Conservation (phyloP, 2,888 invertebrate species). For the Nebria brevicollis region DNA sequence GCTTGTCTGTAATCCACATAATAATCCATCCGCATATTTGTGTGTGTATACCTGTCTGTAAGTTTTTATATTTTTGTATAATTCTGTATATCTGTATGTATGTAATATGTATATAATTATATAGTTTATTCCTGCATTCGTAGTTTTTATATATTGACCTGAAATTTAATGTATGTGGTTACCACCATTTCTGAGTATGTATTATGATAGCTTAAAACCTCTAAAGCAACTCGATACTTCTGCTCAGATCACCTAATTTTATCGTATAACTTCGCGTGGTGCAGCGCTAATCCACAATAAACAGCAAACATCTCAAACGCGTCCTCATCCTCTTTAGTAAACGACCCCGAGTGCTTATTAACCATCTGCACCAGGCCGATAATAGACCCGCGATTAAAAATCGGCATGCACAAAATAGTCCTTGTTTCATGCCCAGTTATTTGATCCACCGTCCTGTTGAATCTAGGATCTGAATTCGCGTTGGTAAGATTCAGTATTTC, state of each 20-base stretch:
- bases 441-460: conserved; percentile 78
- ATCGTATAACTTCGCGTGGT: conserved; percentile 86
- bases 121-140: conserved; percentile 52
- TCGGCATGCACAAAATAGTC: conserved; percentile 87
- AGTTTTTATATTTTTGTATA: no score
- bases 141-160: conserved; percentile 57
- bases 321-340: conserved; percentile 77
- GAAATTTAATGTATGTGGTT: no score
- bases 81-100: no score
- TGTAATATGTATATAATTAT: no score
- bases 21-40: no score
- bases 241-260: conserved; percentile 85
- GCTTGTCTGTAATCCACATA: no score
- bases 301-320: conserved; percentile 86
- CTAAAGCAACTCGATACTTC: conserved; percentile 82
- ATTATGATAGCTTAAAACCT: conserved; percentile 86
- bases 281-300: conserved; percentile 86
- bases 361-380: conserved; percentile 76
- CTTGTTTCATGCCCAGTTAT: conserved; percentile 74
- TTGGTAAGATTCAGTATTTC: conserved; percentile 84
- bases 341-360: conserved; percentile 69
- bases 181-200: conserved; percentile 74
- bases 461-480: conserved; percentile 81
- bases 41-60: no score
- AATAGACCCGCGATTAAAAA: conserved; percentile 79